phyloP scores from a whole-genome alignment of 2,888 invertebrate species.

The Apantesis nais region DNA sequence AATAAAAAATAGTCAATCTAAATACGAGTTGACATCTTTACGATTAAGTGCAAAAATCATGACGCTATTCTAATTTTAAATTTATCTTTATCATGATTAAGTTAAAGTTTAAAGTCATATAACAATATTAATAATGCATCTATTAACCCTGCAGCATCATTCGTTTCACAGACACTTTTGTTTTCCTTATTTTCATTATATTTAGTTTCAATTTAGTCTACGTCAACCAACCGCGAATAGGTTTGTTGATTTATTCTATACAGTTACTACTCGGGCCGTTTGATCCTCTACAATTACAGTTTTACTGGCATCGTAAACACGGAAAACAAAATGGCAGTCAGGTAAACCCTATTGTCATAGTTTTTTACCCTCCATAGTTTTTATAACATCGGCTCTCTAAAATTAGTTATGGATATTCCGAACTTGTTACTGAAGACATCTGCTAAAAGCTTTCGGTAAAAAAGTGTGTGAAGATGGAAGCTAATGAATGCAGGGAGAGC shows the following conservation, averaged over 20 bases:
- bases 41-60: slow-evolving; percentile 42
- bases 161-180: slow-evolving; percentile 17
- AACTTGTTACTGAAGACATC: slow-evolving; percentile 39
- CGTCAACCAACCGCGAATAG: slow-evolving; percentile 25
- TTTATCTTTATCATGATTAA: slow-evolving; percentile 16
- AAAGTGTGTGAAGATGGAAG: slow-evolving; percentile 24
- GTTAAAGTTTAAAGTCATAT: slow-evolving; percentile 35
- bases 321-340: slow-evolving; percentile 71
- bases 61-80: slow-evolving; percentile 19
- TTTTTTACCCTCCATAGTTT: slow-evolving; percentile 60
- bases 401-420: slow-evolving; percentile 44
- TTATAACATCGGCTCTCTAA: slow-evolving; percentile 47
- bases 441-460: slow-evolving; percentile 43
- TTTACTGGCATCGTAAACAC: slow-evolving; percentile 79
- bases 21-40: slow-evolving; percentile 47
- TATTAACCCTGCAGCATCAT: slow-evolving; percentile 20
- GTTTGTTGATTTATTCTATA: slow-evolving; percentile 45
- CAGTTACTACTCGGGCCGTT: slow-evolving; percentile 69
- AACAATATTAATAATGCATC: slow-evolving; percentile 30
- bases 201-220: slow-evolving; percentile 37
- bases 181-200: slow-evolving; percentile 25
- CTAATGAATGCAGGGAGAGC: slow-evolving; percentile 1
- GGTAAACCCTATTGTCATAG: slow-evolving; percentile 76
- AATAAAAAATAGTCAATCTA: slow-evolving; percentile 32
- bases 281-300: slow-evolving; percentile 81